phyloP scores from a whole-genome alignment of 2,888 invertebrate genomes.

The Eucera pruinosa region DNA sequence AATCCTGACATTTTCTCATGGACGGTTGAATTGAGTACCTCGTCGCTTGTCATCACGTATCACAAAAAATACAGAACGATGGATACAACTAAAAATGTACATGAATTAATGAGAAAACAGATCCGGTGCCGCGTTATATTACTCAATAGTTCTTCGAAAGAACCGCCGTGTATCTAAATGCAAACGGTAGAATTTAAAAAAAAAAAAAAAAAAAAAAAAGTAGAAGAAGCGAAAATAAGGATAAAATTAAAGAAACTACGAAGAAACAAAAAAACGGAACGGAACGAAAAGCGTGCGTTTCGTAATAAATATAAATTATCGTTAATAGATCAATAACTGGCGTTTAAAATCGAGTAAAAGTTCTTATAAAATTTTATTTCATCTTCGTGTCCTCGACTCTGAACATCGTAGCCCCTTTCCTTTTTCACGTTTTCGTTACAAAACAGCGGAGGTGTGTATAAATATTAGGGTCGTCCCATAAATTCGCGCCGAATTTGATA shows the following conservation, averaged over 20 bases:
- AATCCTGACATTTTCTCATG: constrained; percentile 60
- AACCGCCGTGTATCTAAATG: constrained; percentile 22
- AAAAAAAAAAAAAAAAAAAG: neutral
- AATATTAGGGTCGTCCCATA: too few relatives aligned
- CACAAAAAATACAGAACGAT: constrained; percentile 42
- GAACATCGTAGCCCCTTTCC: constrained; percentile 44
- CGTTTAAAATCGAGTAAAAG: constrained; percentile 11
- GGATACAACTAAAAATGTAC: constrained; percentile 42
- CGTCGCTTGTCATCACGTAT: constrained; percentile 33
- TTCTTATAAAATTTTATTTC: constrained; percentile 11
- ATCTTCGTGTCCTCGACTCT: neutral
- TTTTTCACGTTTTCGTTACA: constrained; percentile 11
- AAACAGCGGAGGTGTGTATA: constrained; percentile 30
- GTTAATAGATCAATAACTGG: neutral
- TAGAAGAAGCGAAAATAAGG: too few relatives aligned
- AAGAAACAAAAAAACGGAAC: neutral
- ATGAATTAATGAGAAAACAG: constrained; percentile 11
- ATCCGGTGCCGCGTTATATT: constrained; percentile 17
- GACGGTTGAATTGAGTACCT: constrained; percentile 66
- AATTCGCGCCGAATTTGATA: too few relatives aligned
- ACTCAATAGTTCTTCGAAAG: too few relatives aligned
- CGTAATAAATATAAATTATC: neutral
- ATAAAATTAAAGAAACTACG: too few relatives aligned
- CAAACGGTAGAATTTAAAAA: constrained; percentile 19
- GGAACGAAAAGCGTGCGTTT: too few relatives aligned